Evolutionary conservation across 2,888 invertebrate genomes (phyloP).

Genomic region (Merodon equestris): DNA sequence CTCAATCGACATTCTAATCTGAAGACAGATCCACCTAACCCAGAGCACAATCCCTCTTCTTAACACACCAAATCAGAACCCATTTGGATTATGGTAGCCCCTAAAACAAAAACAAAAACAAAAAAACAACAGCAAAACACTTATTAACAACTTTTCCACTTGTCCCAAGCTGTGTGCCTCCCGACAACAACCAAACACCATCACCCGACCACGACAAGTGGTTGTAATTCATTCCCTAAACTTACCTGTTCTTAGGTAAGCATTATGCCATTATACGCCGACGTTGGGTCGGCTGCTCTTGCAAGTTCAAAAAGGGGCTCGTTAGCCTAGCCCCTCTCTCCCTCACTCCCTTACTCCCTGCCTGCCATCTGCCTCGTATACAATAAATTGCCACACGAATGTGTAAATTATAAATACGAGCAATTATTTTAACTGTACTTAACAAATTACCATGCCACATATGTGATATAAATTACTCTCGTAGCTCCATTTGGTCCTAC

Average conservation of each 20-base stretch:
- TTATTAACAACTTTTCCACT: constrained; percentile 61
- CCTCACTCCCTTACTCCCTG: constrained; percentile 20
- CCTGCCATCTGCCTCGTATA: constrained; percentile 51
- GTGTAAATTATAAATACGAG: constrained; percentile 80
- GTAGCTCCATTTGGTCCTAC: constrained; percentile 39
- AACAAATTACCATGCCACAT: constrained; percentile 80
- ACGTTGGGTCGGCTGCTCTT: too few relatives aligned
- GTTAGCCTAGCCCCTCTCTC: neutral
- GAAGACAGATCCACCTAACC: too few relatives aligned
- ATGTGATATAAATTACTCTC: constrained; percentile 74
- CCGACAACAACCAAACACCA: neutral
- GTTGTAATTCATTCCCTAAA: constrained; percentile 39
- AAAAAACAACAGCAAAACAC: constrained; percentile 42
- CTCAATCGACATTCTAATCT: too few relatives aligned
- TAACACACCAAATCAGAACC: constrained; percentile 28
- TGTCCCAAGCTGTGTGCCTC: constrained; percentile 10
- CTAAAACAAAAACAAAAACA: too few relatives aligned
- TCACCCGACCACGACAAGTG: constrained; percentile 13
- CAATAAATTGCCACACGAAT: constrained; percentile 78
- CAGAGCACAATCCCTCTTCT: too few relatives aligned
- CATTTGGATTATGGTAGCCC: constrained; percentile 46
- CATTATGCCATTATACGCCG: neutral
- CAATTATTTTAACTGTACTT: constrained; percentile 80
- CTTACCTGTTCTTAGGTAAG: constrained; percentile 33
- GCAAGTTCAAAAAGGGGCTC: too few relatives aligned